Evolutionary conservation across 2,888 invertebrate genomes (phyloP).

Genomic region (Machimus atricapillus): DNA sequence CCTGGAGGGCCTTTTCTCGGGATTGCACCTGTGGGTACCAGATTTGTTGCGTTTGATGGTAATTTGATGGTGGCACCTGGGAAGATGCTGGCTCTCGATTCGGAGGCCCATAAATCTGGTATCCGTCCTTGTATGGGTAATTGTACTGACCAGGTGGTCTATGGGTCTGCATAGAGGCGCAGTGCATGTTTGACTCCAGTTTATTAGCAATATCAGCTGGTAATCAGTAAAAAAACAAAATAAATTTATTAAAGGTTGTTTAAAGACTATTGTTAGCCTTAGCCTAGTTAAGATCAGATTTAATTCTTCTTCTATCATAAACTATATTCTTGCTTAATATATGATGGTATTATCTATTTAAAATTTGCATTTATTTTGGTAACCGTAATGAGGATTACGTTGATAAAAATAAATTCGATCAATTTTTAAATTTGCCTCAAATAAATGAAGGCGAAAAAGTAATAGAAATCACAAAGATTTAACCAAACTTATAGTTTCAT

Average conservation of each 20-base stretch:
- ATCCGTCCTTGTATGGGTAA: neutral
- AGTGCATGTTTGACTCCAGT: neutral
- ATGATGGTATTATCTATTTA: no score
- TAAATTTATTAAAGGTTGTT: neutral
- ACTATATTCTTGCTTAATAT: no score
- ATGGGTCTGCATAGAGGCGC: neutral
- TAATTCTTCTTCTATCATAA: neutral
- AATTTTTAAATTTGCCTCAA: no score
- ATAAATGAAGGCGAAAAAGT: no score
- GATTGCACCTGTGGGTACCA: neutral
- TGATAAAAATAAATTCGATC: no score
- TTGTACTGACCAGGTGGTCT: neutral
- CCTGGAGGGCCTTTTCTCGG: slow-evolving; percentile 47
- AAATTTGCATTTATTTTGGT: no score
- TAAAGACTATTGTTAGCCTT: neutral
- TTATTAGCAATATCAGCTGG: neutral
- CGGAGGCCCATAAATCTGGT: slow-evolving; percentile 1
- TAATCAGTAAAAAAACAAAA: neutral
- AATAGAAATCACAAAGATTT: no score
- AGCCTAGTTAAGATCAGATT: neutral
- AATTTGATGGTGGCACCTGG: neutral
- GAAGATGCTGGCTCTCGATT: neutral
- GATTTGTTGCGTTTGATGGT: neutral
- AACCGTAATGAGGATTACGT: no score
- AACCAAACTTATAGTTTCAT: no score